Base-by-base conservation (phyloP, 2,888 invertebrate genomes). In the Chrysomela aeneicollis region DNA sequence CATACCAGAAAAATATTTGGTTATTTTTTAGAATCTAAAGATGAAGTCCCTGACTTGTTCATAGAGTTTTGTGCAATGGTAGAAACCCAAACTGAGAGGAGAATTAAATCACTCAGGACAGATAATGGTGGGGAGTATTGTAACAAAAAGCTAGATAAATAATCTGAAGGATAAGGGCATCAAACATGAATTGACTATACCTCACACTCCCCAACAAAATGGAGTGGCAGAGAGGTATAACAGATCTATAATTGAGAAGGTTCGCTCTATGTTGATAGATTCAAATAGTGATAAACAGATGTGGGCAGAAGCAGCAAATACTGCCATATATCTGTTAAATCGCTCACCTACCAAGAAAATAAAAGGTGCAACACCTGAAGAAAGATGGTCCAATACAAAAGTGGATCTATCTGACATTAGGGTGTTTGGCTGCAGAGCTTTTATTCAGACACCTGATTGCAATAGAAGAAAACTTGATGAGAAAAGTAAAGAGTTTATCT, bases 11-110 rank as follows among this genome's bases (percentile, higher is more conserved):
- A 66, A 47, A 59, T 61, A 2, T 69, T 64, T 47, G 12, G 55
- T 64, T 71, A 68, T 62, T 68, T 67, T n/a, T 54, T 47, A 68
- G 10, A 61, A 66, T 17, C 58, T 0, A 71, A 66, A 50, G 52
- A 62, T 60, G 64, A 68, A 50, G 68, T 50, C 1, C 15, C 42
- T n/a, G 17, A 52, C n/a, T 5, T 10, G 9, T 66, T 71, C 63
- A 50, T 62, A 51, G 61, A 75, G 10, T 70, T 65, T 59, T 63
- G 63, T 19, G 17, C 1, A 10, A 18, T 64, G 49, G 68, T 65
- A 9, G 70, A 72, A 59, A 70, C 67, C 18, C 65, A 70, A 46
- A 61, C 53, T 18, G 66, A 61, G 35, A 12, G 51, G 53, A 65
- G 57, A 61, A 63, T 63, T 17, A 65, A 67, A 52, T 51, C 50